Evolutionary conservation across 2,113 vertebrate genomes (phyloP).

Genomic region (Athene cunicularia): DNA sequence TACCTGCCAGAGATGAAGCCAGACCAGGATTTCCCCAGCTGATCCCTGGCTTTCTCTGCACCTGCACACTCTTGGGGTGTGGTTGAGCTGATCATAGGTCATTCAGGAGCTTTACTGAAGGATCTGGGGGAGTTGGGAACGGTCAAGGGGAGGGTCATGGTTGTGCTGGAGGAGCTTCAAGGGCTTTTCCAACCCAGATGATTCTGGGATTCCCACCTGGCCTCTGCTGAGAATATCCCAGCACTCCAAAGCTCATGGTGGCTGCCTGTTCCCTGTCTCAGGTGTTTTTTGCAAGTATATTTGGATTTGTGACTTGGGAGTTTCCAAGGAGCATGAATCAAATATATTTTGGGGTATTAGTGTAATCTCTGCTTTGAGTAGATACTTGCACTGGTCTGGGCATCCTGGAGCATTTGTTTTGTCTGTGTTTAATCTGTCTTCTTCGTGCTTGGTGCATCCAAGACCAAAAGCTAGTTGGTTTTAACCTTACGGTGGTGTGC

Average conservation of each 20-base stretch:
- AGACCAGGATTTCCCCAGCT: not conserved
- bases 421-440: not conserved
- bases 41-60: not conserved
- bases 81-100: rapidly evolving
- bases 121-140: too few species aligned
- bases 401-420: not conserved
- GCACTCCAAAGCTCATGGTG: not conserved
- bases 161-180: too few species aligned
- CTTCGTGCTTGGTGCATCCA: not conserved
- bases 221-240: not conserved
- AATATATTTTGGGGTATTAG: too few species aligned
- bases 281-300: not conserved
- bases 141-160: too few species aligned
- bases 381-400: not conserved
- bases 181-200: too few species aligned
- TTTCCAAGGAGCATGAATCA: not conserved
- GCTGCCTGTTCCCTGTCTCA: not conserved
- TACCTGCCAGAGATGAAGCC: not conserved
- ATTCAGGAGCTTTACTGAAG: not conserved
- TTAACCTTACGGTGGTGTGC: not conserved
- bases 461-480: not conserved
- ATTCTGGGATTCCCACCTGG: not conserved
- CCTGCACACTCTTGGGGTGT: rapidly evolving
- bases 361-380: not conserved
- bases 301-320: not conserved